phyloP scores from a whole-genome alignment of 2,797 vertebrate genomes.

The Phoebastria nigripes region DNA sequence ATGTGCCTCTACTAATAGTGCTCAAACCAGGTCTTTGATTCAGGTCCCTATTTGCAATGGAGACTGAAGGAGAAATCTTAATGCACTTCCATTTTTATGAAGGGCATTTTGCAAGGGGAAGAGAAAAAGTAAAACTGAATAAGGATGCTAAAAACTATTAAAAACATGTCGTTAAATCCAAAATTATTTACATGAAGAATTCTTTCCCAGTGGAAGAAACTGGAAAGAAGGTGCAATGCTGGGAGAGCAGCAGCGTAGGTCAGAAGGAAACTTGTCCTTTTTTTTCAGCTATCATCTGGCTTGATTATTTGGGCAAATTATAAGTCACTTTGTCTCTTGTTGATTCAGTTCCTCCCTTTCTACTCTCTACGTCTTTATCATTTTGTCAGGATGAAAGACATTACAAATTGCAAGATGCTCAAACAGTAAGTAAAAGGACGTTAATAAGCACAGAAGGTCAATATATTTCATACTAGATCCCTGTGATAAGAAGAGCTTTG shows the following conservation, averaged over 20 bases:
- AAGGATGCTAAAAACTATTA: not conserved
- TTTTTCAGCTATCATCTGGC: not conserved
- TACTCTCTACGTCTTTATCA: not conserved
- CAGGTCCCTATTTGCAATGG: not conserved
- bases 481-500: not conserved
- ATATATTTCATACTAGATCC: not conserved
- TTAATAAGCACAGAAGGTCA: not conserved
- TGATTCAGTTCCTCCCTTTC: not conserved
- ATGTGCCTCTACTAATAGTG: not conserved
- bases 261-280: not conserved
- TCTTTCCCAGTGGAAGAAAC: not conserved
- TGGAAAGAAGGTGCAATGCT: not conserved
- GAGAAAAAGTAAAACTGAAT: not conserved
- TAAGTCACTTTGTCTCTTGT: not conserved
- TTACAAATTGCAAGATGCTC: not conserved
- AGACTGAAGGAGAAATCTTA: not conserved
- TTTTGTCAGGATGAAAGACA: constrained; percentile 5
- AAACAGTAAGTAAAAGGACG: not conserved
- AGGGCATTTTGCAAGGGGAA: not conserved
- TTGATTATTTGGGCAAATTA: not conserved
- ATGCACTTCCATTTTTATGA: not conserved
- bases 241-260: not conserved
- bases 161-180: not conserved
- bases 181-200: not conserved
- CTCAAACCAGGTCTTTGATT: not conserved